Evolutionary conservation across 2,888 invertebrate species (phyloP), one percentile per base, ranked within the genome.

Genomic region (Eremobia ochroleuca): DNA sequence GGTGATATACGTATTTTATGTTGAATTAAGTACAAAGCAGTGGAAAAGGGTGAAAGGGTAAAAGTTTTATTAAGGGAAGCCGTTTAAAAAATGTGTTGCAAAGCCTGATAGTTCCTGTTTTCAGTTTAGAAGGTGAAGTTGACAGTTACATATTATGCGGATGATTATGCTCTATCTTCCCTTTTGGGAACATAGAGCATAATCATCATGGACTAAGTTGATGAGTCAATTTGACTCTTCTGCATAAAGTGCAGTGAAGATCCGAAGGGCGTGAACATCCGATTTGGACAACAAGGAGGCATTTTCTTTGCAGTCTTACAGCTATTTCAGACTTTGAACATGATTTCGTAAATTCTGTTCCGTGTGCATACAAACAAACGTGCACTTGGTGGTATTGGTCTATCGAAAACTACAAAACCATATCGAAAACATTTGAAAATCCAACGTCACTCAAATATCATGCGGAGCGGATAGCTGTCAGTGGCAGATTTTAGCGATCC

Each of bases 391-490:
- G n/a, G n/a, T 67, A 55, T 61, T 55, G 67, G 73, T 82, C n/a
- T 21, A 58, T 69, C 37, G 34, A 61, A 64, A 69, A 76, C 81
- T 66, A 72, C 61, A 81, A 85, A 73, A 58, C 68, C 34, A 64
- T 78, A 70, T 75, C 68, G 65, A 78, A 74, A 72, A 73, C 69
- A 73, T 75, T 84, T 86, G 69, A 75, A 85, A 81, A 66, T 78
- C 55, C 31, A 73, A 76, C 78, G 78, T 87, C 88, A 78, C 61
- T 86, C 86, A 82, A 62, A 80, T 77, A 70, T 78, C 75, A 73
- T 25, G 65, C n/a, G 72, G 49, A 68, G 61, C 75, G 65, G 61
- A 80, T 82, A 69, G 77, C 86, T 78, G 86, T 87, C 88, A 79
- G 21, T 64, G n/a, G 52, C 87, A 87, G 69, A 62, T 58, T 75